Percentiles rank a stretch among this genome's conserved stretches.
These are phyloP conservation scores for Heteromurus nitidus DNA, from an alignment of 2,888 invertebrate species.

Conservation along the genomic window DNA sequence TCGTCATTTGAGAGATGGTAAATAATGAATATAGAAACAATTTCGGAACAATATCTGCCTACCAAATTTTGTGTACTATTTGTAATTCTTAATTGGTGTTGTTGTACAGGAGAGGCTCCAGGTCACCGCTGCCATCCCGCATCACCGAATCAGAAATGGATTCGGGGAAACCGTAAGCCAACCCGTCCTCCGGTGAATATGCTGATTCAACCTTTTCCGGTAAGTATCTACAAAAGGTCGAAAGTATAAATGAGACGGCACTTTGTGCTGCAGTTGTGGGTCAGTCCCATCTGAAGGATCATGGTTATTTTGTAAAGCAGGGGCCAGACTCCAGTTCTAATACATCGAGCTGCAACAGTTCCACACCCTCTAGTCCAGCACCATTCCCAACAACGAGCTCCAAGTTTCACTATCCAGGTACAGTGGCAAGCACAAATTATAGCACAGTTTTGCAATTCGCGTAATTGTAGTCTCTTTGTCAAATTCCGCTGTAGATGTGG, in stretches of 20 bases:
- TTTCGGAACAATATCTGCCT: conserved; percentile 1
- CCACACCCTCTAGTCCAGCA: conserved; percentile 93
- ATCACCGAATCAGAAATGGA: conserved; percentile 70
- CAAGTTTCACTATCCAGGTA: conserved; percentile 89
- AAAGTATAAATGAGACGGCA: too few species aligned
- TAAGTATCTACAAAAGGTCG: conserved; percentile 74
- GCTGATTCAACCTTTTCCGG: conserved; percentile 79
- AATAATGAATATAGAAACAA: conserved; percentile 38
- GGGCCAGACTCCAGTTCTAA: conserved; percentile 92
- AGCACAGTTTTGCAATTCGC: background rate
- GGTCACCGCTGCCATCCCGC: conserved; percentile 60
- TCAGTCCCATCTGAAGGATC: too few species aligned
- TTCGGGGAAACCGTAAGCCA: conserved; percentile 66
- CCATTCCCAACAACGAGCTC: conserved; percentile 77
- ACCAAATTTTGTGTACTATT: background rate
- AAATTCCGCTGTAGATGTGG: conserved; percentile 66
- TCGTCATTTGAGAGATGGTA: conserved; percentile 79
- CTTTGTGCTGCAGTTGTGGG: too few species aligned
- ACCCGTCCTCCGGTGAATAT: conserved; percentile 74
- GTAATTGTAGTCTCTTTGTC: too few species aligned
- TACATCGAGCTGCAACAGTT: conserved; percentile 96
- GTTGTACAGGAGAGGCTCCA: conserved; percentile 63
- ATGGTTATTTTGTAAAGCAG: too few species aligned
- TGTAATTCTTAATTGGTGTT: background rate
- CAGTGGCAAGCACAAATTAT: conserved; percentile 45